phyloP scores from a whole-genome alignment of 2,113 vertebrate species.

The Nothoprocta perdicaria region DNA sequence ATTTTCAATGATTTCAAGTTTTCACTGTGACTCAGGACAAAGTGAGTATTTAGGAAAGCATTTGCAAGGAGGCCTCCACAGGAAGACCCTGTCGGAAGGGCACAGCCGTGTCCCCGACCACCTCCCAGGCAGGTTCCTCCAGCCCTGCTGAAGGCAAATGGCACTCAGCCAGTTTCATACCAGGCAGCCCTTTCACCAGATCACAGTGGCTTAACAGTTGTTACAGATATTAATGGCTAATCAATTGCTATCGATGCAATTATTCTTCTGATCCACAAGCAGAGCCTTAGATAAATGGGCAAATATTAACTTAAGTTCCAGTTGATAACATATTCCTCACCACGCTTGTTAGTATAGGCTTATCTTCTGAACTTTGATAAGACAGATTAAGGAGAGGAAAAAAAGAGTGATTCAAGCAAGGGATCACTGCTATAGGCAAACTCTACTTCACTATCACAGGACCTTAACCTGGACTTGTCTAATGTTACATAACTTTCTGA shows the following conservation, averaged over 20 bases:
- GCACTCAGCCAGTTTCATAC: background rate
- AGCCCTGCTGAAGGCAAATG: background rate
- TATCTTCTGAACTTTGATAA: constrained; percentile 46
- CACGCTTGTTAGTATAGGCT: background rate
- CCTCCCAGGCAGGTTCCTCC: background rate
- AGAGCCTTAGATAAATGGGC: constrained; percentile 41
- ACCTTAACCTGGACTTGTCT: background rate
- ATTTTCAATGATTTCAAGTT: background rate
- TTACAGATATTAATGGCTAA: constrained; percentile 22
- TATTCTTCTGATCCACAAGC: constrained; percentile 3
- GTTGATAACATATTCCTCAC: constrained; percentile 26
- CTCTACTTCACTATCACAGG: background rate
- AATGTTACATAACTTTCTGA: background rate
- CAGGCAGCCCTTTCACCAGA: background rate
- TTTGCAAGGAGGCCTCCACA: background rate
- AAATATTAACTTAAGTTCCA: constrained; percentile 63
- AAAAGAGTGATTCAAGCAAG: background rate
- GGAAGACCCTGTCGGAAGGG: background rate
- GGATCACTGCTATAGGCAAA: background rate
- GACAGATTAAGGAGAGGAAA: background rate
- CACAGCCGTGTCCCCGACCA: background rate
- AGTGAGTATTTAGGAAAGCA: background rate
- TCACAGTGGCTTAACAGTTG: background rate
- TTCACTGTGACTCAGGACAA: background rate
- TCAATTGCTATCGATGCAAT: background rate